phyloP scores from a whole-genome alignment of 1,140 invertebrate genomes.

The Parasteatoda tepidariorum region DNA sequence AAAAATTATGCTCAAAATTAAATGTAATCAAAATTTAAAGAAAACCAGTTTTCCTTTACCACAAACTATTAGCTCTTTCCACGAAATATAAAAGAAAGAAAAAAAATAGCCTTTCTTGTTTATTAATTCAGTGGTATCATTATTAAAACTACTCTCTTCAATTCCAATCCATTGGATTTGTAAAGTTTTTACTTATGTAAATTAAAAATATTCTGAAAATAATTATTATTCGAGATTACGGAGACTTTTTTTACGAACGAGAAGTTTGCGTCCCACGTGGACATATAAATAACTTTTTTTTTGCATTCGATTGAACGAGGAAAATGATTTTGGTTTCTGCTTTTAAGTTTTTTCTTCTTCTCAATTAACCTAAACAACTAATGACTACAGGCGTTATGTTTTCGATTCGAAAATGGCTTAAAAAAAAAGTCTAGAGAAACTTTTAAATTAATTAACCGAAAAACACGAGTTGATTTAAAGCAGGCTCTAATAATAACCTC shows the following conservation, averaged over 20 bases:
- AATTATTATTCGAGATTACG: slow-evolving; percentile 45
- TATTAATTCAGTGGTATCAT: background rate
- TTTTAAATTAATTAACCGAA: slow-evolving; percentile 57
- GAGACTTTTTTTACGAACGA: slow-evolving; percentile 22
- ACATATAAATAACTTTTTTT: slow-evolving; percentile 40
- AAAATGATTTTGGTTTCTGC: slow-evolving; percentile 2
- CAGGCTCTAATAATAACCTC: slow-evolving; percentile 13
- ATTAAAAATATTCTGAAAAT: background rate
- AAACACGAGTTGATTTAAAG: slow-evolving; percentile 57
- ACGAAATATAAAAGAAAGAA: background rate
- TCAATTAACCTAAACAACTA: background rate
- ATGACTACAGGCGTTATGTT: slow-evolving; percentile 27
- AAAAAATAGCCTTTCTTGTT: background rate
- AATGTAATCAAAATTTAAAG: background rate
- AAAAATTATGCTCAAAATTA: background rate
- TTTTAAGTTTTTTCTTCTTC: background rate
- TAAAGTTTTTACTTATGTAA: background rate
- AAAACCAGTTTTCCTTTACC: no score
- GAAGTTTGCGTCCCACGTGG: background rate
- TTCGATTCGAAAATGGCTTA: background rate
- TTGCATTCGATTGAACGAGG: slow-evolving; percentile 5
- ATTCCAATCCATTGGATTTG: background rate
- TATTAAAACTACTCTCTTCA: background rate
- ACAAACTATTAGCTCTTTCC: no score
- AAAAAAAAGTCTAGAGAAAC: background rate